A percentile compares a stretch with the other conserved stretches of the same genome.
phyloP scores from a whole-genome alignment of 2,888 invertebrate genomes.

The Drosophila anomelani region DNA sequence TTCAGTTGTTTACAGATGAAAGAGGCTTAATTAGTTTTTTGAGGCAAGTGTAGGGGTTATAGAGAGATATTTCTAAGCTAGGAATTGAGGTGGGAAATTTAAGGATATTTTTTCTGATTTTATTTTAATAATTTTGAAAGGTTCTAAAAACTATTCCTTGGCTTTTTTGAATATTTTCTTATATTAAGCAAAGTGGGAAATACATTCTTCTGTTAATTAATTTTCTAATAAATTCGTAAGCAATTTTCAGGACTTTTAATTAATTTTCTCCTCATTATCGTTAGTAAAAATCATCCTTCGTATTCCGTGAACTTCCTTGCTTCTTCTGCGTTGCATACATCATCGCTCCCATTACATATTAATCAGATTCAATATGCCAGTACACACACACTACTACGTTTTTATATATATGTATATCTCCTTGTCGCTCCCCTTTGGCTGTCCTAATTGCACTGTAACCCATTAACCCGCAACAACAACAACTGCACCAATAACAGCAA shows the following conservation, averaged over 20 bases:
- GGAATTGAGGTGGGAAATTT: background rate
- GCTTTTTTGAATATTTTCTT: background rate
- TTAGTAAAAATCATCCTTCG: background rate
- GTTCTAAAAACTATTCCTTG: background rate
- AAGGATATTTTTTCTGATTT: background rate
- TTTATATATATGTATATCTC: background rate
- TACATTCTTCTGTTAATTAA: too few species aligned
- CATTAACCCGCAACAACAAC: constrained; percentile 66
- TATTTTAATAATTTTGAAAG: too few species aligned
- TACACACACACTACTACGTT: constrained; percentile 5
- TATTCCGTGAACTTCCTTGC: constrained; percentile 20
- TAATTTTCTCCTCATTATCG: background rate
- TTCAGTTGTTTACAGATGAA: constrained; percentile 28
- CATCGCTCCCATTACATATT: constrained; percentile 40
- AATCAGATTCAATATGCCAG: constrained; percentile 52
- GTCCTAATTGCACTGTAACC: constrained; percentile 79
- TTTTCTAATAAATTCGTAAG: too few species aligned
- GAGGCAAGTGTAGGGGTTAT: background rate
- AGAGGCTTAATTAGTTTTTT: constrained; percentile 41
- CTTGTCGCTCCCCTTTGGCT: constrained; percentile 37
- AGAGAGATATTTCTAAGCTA: background rate
- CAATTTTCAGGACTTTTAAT: too few species aligned
- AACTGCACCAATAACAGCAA: constrained; percentile 18
- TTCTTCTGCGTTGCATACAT: constrained; percentile 4
- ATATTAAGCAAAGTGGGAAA: too few species aligned